These are phyloP conservation scores for Hypselothyrea guttata DNA, from an alignment of 2,888 invertebrate genomes.

Conservation along the genomic window DNA sequence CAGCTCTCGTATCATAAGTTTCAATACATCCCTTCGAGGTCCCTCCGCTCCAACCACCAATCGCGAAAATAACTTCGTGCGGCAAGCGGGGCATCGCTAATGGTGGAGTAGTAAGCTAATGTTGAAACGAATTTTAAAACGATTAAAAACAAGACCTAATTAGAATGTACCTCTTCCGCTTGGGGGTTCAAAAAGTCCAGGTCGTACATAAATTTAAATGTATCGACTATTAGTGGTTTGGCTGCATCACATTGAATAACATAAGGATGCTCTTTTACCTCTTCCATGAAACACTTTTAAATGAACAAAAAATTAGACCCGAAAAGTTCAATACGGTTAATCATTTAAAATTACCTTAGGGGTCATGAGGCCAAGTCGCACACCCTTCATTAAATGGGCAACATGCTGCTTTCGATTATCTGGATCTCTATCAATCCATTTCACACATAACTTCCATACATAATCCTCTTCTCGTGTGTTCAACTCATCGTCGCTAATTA, in stretches of 20 bases:
- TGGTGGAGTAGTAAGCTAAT: conserved; percentile 87
- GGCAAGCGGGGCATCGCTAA: conserved; percentile 93
- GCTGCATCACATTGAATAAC: conserved; percentile 92
- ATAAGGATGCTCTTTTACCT: conserved; percentile 93
- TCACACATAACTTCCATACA: conserved; percentile 92
- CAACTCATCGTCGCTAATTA: conserved; percentile 91
- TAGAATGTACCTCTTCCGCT: conserved; percentile 87
- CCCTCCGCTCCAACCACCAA: conserved; percentile 89
- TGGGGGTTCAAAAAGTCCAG: conserved; percentile 92
- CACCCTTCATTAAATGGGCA: conserved; percentile 90
- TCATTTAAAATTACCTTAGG: conserved; percentile 84
- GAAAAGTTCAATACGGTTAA: too few relatives aligned
- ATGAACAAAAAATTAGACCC: too few relatives aligned
- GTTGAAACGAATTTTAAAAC: conserved; percentile 32
- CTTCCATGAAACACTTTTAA: conserved; percentile 91
- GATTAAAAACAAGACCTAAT: too few relatives aligned
- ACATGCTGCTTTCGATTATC: conserved; percentile 88
- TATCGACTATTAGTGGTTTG: conserved; percentile 94
- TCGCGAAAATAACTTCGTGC: conserved; percentile 93
- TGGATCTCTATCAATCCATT: conserved; percentile 93
- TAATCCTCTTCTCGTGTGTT: conserved; percentile 94
- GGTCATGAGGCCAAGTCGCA: conserved; percentile 91
- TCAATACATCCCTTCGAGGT: conserved; percentile 87
- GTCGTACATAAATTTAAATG: conserved; percentile 94
- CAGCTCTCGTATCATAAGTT: conserved; percentile 94